phyloP scores from a whole-genome alignment of 2,113 vertebrate genomes.

The Sorex araneus region DNA sequence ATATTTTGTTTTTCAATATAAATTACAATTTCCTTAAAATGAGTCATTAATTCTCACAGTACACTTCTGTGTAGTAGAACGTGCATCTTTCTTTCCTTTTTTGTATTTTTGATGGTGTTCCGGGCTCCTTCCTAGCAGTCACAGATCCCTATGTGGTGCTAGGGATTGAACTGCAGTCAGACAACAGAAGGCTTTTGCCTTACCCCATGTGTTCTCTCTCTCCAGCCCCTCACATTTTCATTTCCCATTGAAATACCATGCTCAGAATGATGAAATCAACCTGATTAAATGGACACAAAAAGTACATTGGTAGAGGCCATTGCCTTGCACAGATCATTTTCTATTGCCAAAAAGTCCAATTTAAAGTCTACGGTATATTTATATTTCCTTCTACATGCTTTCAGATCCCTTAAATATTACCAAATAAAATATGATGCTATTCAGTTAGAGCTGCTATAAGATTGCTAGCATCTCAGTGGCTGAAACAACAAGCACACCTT shows the following conservation, averaged over 20 bases:
- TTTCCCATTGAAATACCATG: constrained; percentile 32
- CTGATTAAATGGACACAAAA: constrained; percentile 35
- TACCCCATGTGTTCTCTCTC: background rate
- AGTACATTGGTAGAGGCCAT: background rate
- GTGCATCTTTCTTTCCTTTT: too few relatives aligned
- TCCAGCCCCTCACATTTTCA: background rate
- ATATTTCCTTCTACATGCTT: background rate
- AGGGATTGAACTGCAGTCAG: background rate
- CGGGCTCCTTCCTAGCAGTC: too few relatives aligned
- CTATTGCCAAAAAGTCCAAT: background rate
- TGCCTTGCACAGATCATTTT: background rate
- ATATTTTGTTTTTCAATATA: background rate
- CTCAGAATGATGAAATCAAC: constrained; percentile 20
- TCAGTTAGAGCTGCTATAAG: background rate
- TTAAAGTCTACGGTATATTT: background rate
- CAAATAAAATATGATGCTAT: background rate
- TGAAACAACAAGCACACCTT: background rate
- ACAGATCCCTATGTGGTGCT: too few relatives aligned
- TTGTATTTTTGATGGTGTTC: too few relatives aligned
- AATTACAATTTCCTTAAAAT: background rate
- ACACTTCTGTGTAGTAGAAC: background rate
- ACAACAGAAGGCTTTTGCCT: background rate
- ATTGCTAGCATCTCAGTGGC: background rate
- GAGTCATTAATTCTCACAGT: background rate
- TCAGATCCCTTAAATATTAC: background rate